Evolutionary conservation across 2,888 invertebrate genomes (phyloP), one percentile per base, ranked within the genome.

Genomic region (Caenorhabditis doughertyi): DNA sequence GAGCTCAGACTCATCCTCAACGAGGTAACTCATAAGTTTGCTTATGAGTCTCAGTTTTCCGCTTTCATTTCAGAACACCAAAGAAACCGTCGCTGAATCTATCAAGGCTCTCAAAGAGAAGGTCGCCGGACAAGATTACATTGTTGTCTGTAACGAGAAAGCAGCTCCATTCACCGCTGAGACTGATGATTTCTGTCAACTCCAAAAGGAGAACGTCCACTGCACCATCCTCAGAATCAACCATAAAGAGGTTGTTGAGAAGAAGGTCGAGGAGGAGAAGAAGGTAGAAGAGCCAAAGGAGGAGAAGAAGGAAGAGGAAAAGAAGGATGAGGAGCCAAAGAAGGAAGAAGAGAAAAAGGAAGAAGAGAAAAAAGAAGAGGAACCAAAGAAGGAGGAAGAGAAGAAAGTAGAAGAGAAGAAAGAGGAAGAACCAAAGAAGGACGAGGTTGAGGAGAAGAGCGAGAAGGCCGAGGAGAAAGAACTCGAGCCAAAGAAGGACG

Each of bases 81-180:
- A 85, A 65, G 67, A 74, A 23, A 76, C 83, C 49, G 71, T 79
- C 39, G 64, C 81, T 23, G 74, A 68, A 13, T 86, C 86, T 4
- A 3, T 86, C 44, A 76, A 79, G 51, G 68, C 77, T 32, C 71
- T 86, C 79, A 84, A 86, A 74, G 80, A 72, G 71, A 70, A 84
- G 56, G 60, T 86, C 27, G 64, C 47, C 32, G 74, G 74, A 47
- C 60, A 67, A 49, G 86, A 86, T 58, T 84, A 67, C 62, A 81
- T 86, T 32, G 82, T 86, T 35, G 55, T 80, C 49, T 86, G 86
- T 58, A 84, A 79, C 81, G 82, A 84, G 73, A 86, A 86, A 76
- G 79, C 81, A 53, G 60, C 84, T 68, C 79, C 81, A 74, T 86
- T 85, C 84, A 73, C 79, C 67, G 86, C 84, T 58, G 84, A 86